Conservation (phyloP, 2,888 invertebrate species). For the Lasioglossum morio region DNA sequence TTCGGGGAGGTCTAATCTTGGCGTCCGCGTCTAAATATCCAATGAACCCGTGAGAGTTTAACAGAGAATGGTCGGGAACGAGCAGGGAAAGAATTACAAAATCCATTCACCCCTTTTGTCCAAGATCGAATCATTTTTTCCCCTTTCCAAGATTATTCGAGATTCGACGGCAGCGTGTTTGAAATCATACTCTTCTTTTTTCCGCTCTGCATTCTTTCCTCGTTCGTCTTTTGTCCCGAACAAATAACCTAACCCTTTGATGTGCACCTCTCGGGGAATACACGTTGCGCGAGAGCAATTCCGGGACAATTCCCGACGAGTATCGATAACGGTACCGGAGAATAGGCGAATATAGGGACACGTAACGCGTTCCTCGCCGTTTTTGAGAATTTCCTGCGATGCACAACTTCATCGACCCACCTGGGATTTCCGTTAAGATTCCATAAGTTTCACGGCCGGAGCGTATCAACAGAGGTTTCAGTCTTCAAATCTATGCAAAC, state of each 20-base stretch:
- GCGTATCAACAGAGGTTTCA: too few relatives aligned
- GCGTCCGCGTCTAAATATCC: background rate
- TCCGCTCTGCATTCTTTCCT: background rate
- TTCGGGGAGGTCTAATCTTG: conserved; percentile 26
- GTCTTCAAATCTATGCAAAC: too few relatives aligned
- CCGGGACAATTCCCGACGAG: conserved; percentile 44
- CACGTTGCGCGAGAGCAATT: conserved; percentile 44
- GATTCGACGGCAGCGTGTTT: background rate
- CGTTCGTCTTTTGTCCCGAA: conserved; percentile 10
- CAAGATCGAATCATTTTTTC: background rate
- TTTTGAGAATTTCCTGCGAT: background rate
- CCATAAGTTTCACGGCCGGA: background rate
- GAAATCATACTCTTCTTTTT: background rate
- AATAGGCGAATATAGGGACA: conserved; percentile 10
- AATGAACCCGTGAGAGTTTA: background rate
- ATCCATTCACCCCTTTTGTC: background rate
- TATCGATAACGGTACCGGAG: conserved; percentile 46
- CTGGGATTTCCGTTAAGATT: background rate
- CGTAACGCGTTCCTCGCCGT: background rate
- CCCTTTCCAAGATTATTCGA: conserved; percentile 1
- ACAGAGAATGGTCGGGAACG: background rate
- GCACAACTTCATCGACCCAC: background rate
- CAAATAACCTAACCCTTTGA: conserved; percentile 47
- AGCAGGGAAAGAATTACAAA: background rate
- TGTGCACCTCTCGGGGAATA: conserved; percentile 4